phyloP scores from a whole-genome alignment of 2,888 invertebrate species.

The Lasius fuliginosus region DNA sequence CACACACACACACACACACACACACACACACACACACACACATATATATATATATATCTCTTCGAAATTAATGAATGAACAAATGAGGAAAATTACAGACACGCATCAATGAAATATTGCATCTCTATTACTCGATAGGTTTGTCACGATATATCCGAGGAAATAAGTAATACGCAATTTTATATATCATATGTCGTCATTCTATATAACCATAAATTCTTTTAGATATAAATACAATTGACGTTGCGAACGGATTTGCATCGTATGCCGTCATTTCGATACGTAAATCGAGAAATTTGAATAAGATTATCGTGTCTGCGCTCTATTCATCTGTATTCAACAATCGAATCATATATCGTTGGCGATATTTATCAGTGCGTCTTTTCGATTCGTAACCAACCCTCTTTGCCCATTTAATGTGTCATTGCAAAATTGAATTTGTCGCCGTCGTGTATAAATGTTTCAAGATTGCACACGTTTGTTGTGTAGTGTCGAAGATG shows the following conservation, averaged over 20 bases:
- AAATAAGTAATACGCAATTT: slow-evolving; percentile 13
- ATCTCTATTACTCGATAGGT: slow-evolving; percentile 1
- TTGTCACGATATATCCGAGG: neutral
- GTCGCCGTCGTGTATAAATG: slow-evolving; percentile 4
- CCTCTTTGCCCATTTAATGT: neutral
- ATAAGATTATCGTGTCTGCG: slow-evolving; percentile 56
- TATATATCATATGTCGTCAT: neutral
- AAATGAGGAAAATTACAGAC: too few relatives aligned
- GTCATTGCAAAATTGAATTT: neutral
- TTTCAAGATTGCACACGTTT: slow-evolving; percentile 11
- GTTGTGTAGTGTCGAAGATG: slow-evolving; percentile 8
- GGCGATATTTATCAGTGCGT: slow-evolving; percentile 56
- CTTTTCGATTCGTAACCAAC: slow-evolving; percentile 7
- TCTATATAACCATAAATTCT: slow-evolving; percentile 12
- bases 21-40: too few relatives aligned
- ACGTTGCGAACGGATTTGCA: slow-evolving; percentile 59
- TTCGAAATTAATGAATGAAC: neutral
- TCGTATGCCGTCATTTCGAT: slow-evolving; percentile 71
- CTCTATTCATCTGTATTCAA: slow-evolving; percentile 63
- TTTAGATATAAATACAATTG: slow-evolving; percentile 45
- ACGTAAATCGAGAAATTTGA: slow-evolving; percentile 66
- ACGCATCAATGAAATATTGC: too few relatives aligned
- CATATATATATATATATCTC: neutral
- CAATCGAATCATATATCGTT: slow-evolving; percentile 64
- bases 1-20: too few relatives aligned